Evolutionary conservation across 1,140 invertebrate species (phyloP).

Genomic region (Trissolcus basalis): DNA sequence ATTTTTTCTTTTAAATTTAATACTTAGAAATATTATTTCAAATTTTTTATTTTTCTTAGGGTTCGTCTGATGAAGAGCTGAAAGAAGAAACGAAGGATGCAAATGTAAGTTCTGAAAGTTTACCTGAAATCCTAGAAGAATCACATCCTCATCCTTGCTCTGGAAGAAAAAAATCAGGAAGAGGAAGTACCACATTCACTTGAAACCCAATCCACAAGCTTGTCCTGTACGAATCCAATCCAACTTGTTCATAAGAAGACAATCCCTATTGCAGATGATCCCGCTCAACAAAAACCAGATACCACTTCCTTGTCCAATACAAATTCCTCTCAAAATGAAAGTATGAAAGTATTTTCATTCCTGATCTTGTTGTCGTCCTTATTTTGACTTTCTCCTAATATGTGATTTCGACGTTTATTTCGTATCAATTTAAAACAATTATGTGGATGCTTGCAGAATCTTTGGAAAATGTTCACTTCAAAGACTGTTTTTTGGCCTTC

Average conservation of each 20-base stretch:
- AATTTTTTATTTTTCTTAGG: not conserved
- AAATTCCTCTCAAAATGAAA: not conserved
- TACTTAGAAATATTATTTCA: not conserved
- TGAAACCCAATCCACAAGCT: not conserved
- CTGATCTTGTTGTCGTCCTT: not conserved
- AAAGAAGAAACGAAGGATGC: not conserved
- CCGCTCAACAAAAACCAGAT: not conserved
- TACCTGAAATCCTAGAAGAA: not conserved
- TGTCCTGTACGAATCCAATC: not conserved
- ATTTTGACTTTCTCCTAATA: not conserved
- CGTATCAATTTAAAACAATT: not conserved
- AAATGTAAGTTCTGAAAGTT: not conserved
- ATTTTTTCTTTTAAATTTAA: not conserved
- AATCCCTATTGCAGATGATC: not conserved
- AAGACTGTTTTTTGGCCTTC: not conserved
- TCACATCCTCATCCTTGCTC: not conserved
- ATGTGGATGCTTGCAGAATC: not conserved
- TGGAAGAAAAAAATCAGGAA: not conserved
- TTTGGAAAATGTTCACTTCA: not conserved
- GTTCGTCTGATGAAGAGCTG: not conserved
- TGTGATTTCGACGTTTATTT: not conserved
- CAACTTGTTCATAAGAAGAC: not conserved
- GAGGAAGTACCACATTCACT: not conserved
- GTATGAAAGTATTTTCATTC: not conserved
- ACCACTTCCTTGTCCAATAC: constrained; percentile 1